Conservation (phyloP, 2,888 invertebrate species). For the Subacronicta megacephala region DNA sequence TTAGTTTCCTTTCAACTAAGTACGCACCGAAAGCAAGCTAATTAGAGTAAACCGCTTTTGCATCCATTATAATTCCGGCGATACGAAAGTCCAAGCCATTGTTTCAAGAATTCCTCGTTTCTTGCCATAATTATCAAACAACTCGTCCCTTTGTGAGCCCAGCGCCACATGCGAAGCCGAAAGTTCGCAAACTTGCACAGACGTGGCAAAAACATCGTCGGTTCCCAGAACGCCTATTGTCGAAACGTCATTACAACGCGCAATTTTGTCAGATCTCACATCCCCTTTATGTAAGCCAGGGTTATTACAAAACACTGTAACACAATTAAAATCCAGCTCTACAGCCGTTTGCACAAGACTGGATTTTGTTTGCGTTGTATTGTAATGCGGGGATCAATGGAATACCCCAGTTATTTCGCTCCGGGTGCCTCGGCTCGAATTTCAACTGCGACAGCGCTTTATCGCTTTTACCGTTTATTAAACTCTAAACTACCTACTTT, state of each 20-base stretch:
- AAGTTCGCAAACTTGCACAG: constrained; percentile 81
- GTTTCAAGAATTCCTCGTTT: constrained; percentile 52
- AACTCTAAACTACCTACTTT: constrained; percentile 44
- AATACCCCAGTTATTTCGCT: constrained; percentile 82
- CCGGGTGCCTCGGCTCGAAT: constrained; percentile 74
- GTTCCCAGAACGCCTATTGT: constrained; percentile 86
- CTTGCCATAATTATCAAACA: constrained; percentile 44
- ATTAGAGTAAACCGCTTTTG: constrained; percentile 21
- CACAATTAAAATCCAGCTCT: constrained; percentile 53
- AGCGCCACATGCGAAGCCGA: constrained; percentile 76
- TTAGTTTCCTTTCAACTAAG: not conserved
- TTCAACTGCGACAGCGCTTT: constrained; percentile 69
- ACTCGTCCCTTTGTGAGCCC: constrained; percentile 63
- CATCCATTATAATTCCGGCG: constrained; percentile 26
- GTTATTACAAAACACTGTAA: constrained; percentile 71
- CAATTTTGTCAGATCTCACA: constrained; percentile 84
- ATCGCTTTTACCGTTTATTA: constrained; percentile 47
- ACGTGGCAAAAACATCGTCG: constrained; percentile 78
- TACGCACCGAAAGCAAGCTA: constrained; percentile 13
- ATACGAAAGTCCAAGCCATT: constrained; percentile 31
- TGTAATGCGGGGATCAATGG: constrained; percentile 74
- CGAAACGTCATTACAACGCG: constrained; percentile 79
- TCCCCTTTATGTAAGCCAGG: constrained; percentile 86
- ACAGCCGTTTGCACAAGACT: not conserved
- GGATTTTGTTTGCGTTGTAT: constrained; percentile 43